phyloP scores from a whole-genome alignment of 2,113 vertebrate species.

The Craseonycteris thonglongyai region DNA sequence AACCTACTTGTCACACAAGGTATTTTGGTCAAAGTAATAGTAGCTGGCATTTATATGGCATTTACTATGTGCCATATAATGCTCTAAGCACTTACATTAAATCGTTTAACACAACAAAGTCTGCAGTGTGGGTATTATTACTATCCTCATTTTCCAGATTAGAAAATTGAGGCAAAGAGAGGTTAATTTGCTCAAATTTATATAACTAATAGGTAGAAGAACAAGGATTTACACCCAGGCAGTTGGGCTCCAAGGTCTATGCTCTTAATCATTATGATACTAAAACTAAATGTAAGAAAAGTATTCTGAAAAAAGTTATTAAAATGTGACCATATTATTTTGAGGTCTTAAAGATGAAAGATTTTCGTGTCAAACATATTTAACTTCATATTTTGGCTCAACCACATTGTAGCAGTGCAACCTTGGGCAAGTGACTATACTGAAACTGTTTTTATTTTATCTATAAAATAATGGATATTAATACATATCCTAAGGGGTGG shows the following conservation, averaged over 20 bases:
- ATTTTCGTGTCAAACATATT: slow-evolving; percentile 13
- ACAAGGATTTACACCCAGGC: background rate
- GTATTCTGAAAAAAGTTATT: background rate
- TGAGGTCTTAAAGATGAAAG: background rate
- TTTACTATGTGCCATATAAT: background rate
- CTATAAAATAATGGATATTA: background rate
- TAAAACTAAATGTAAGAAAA: background rate
- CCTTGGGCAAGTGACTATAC: background rate
- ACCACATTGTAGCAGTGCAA: background rate
- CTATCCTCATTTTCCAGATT: background rate
- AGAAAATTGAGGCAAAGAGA: background rate
- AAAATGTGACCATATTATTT: background rate
- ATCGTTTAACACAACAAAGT: background rate
- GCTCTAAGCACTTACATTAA: background rate
- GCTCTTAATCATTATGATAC: background rate
- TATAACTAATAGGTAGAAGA: background rate
- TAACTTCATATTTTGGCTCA: background rate
- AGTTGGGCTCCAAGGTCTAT: background rate
- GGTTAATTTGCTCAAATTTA: background rate
- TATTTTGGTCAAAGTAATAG: slow-evolving; percentile 16
- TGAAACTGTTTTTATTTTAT: background rate
- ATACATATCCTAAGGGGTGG: background rate
- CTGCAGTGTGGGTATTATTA: background rate
- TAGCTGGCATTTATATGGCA: background rate
- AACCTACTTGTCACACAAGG: background rate